These are phyloP conservation scores for Melipona quadrifasciata DNA, from an alignment of 1,140 invertebrate genomes.

Conservation along the genomic window DNA sequence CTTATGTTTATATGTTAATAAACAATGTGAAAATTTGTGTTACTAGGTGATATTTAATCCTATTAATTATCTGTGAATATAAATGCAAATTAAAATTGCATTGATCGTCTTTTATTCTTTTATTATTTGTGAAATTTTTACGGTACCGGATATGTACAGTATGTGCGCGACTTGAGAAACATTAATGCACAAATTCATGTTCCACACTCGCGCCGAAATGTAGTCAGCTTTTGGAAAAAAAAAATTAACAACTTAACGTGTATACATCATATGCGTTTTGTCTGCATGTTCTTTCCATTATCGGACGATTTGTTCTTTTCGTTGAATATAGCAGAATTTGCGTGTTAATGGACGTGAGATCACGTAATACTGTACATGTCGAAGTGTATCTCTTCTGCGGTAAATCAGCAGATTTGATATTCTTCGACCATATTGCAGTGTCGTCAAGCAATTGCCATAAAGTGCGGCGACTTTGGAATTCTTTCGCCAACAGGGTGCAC, in stretches of 20 bases:
- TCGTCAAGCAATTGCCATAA: neutral
- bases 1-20: constrained; percentile 12
- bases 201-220: neutral
- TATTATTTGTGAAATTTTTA: neutral
- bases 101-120: neutral
- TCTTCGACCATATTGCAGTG: constrained; percentile 15
- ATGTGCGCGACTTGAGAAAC: neutral
- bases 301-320: neutral
- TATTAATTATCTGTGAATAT: neutral
- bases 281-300: neutral
- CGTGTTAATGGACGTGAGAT: constrained; percentile 1
- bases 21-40: constrained; percentile 10
- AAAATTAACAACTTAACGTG: neutral
- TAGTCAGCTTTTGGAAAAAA: neutral
- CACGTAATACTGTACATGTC: neutral
- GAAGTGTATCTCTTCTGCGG: constrained; percentile 2
- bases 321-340: constrained; percentile 9
- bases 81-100: neutral
- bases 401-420: constrained; percentile 9
- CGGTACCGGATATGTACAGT: neutral
- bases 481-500: neutral
- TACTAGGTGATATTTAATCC: constrained; percentile 2
- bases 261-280: neutral
- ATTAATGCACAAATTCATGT: constrained; percentile 17
- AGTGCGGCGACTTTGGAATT: constrained; percentile 21